Percentiles rank a stretch among this genome's conserved stretches.
Conservation (phyloP, 2,888 invertebrate genomes). For the Zygogramma bicolorata region DNA sequence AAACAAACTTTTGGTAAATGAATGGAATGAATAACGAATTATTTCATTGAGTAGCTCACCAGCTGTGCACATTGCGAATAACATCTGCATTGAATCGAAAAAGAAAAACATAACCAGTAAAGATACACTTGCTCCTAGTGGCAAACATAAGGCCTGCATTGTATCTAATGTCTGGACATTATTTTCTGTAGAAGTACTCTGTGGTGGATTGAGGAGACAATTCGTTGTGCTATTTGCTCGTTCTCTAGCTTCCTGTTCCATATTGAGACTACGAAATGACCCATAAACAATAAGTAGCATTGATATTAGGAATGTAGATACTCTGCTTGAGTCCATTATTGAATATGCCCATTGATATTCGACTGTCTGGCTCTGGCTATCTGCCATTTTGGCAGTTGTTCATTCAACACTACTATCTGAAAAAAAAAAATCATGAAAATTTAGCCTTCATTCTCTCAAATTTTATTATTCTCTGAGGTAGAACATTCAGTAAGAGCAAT, state of each 20-base stretch:
- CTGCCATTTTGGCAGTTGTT: constrained; percentile 51
- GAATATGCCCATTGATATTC: constrained; percentile 92
- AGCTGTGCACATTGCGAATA: constrained; percentile 96
- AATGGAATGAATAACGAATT: too few relatives aligned
- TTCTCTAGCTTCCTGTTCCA: constrained; percentile 93
- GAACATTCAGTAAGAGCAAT: not conserved
- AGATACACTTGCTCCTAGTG: constrained; percentile 94
- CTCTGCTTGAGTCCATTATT: constrained; percentile 96
- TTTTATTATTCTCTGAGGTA: not conserved
- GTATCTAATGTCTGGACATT: constrained; percentile 93
- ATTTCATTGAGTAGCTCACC: too few relatives aligned
- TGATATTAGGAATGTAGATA: constrained; percentile 96
- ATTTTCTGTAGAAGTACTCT: constrained; percentile 57
- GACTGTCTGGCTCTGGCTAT: constrained; percentile 59
- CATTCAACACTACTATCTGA: constrained; percentile 47
- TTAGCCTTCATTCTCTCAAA: not conserved
- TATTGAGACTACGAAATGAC: constrained; percentile 95
- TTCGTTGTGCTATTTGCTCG: constrained; percentile 69
- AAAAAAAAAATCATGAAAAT: constrained; percentile 20
- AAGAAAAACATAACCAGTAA: constrained; percentile 98
- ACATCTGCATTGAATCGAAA: constrained; percentile 98
- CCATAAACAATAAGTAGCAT: constrained; percentile 98
- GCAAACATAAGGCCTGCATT: constrained; percentile 96
- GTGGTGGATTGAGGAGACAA: constrained; percentile 62
- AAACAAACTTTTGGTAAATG: too few relatives aligned